Evolutionary conservation across 2,888 invertebrate species (phyloP), one percentile per base, ranked within the genome.

Genomic region (Drosophila tanythrix): DNA sequence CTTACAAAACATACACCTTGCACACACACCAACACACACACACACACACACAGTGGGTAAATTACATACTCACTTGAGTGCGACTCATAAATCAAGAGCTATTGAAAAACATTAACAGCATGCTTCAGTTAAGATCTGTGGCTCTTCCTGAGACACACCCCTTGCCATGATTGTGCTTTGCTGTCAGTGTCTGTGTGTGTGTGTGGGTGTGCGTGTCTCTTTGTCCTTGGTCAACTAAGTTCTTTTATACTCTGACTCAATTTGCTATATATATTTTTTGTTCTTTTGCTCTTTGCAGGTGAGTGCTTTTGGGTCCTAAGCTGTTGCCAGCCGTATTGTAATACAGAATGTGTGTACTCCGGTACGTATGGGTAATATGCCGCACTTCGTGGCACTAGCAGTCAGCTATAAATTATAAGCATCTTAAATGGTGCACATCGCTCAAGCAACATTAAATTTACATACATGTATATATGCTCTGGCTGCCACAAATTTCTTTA

Each of bases 71-170:
- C 57, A 61, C 66, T 50, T 31, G 65, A 67, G 46, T 15, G 46
- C 21, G 65, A 48, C 80, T 83, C 82, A 59, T 83, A 84, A 82
- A 87, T 88, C 80, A 88, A 71, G 80, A 59, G 82, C 88, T 73
- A 85, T 78, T 88, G 88, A 70, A 70, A 73, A 87, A 71, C 80
- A 87, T 88, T 84, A 83, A 82, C 77, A 82, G 75, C 72, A 69
- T 70, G 77, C 66, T 64, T 69, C 70, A 66, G 33, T 58, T 52
- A 64, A 73, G 64, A 74, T 72, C 18, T 70, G 53, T 51, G 13
- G 43, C 38, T n/a, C 40, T 7, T 18, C 25, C 43, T 27, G 53
- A 53, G 11, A 48, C 63, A 57, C 77, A 55, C 40, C 56, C 15
- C 11, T 13, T 29, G 25, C 21, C 15, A n/a, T 51, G n/a, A 40